These are phyloP conservation scores for Eurosta solidaginis DNA, from an alignment of 1,140 invertebrate species.

Conservation along the genomic window DNA sequence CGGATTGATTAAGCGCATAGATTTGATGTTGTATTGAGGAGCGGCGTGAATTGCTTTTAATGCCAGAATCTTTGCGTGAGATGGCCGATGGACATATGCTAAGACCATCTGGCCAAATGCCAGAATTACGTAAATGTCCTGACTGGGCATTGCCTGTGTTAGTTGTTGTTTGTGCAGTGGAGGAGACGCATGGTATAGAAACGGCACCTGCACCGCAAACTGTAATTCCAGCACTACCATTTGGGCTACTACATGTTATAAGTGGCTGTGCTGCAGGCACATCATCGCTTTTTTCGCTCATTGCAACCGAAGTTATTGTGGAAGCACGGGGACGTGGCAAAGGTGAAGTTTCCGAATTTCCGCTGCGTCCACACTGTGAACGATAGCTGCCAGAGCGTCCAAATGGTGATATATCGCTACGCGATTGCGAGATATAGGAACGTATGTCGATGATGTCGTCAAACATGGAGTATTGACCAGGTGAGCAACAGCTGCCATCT, in stretches of 20 bases:
- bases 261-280: not conserved
- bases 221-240: not conserved
- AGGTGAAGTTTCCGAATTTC: constrained; percentile 56
- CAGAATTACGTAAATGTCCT: constrained; percentile 49
- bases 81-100: constrained; percentile 76
- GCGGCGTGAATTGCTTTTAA: constrained; percentile 79
- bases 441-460: constrained; percentile 69
- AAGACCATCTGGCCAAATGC: constrained; percentile 65
- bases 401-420: constrained; percentile 69
- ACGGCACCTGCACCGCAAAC: not conserved
- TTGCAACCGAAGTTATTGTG: constrained; percentile 53
- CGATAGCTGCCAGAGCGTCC: constrained; percentile 67
- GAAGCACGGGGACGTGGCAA: constrained; percentile 65
- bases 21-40: constrained; percentile 86
- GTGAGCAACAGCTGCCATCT: constrained; percentile 51
- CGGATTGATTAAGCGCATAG: constrained; percentile 65
- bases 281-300: constrained; percentile 4
- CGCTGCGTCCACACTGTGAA: constrained; percentile 66
- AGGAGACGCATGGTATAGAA: not conserved
- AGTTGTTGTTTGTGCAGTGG: constrained; percentile 13
- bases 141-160: not conserved
- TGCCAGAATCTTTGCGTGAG: constrained; percentile 85
- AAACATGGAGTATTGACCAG: constrained; percentile 56
- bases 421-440: constrained; percentile 70
- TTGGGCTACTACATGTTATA: too few species aligned